Conservation (phyloP, 2,797 vertebrate genomes). For the Lycodopsis pacificus region DNA sequence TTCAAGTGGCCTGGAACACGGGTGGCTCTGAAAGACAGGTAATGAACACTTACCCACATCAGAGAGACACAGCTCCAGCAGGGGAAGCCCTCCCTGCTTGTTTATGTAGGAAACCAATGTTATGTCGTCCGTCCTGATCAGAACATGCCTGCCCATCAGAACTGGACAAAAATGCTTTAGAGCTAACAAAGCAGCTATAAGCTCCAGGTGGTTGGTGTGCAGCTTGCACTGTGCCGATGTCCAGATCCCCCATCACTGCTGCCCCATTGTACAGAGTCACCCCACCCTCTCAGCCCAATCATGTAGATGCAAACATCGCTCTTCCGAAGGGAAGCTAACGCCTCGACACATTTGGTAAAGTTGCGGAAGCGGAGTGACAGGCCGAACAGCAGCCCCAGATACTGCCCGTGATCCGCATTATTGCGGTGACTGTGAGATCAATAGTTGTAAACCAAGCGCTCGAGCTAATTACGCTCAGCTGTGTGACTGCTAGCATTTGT, state of each 20-base stretch:
- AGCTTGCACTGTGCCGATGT: background rate
- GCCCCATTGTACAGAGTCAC: no score
- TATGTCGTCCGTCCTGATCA: background rate
- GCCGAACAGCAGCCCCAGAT: no score
- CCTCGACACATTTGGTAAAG: no score
- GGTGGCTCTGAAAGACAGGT: background rate
- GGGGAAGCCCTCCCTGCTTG: background rate
- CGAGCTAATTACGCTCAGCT: no score
- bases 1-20: background rate
- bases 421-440: background rate
- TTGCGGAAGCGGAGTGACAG: no score
- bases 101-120: background rate
- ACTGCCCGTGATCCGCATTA: background rate
- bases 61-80: background rate
- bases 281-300: no score
- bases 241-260: no score
- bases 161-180: background rate
- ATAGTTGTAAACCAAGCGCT: background rate
- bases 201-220: background rate
- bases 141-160: background rate
- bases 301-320: no score
- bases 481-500: no score
- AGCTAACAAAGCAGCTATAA: background rate
- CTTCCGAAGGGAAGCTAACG: no score
- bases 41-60: background rate